Percentiles rank a stretch among this genome's conserved stretches.
Evolutionary conservation across 2,797 vertebrate species (phyloP).

Genomic region (Spondyliosoma cantharus): DNA sequence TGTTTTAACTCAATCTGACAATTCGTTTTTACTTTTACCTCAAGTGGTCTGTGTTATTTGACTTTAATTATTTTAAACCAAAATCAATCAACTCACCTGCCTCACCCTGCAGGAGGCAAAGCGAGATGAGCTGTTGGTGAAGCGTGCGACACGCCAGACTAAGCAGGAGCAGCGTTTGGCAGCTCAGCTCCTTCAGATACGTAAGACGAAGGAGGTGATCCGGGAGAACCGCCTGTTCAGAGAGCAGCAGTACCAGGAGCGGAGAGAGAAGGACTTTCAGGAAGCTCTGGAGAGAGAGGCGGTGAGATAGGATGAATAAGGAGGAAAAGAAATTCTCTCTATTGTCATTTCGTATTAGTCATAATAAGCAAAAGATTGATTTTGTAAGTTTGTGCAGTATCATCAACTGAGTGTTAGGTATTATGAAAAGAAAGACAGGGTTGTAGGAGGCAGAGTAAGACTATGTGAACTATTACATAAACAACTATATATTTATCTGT

Average conservation of each 20-base stretch:
- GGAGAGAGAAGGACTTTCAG: constrained; percentile 88
- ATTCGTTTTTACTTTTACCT: neutral
- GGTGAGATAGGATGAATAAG: constrained; percentile 83
- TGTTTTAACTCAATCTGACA: neutral
- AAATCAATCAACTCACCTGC: constrained; percentile 1
- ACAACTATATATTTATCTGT: constrained; percentile 9
- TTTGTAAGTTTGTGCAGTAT: constrained; percentile 18
- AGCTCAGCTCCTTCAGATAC: constrained; percentile 90
- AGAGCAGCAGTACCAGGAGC: constrained; percentile 91
- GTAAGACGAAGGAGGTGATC: constrained; percentile 91
- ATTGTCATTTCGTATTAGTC: constrained; percentile 21
- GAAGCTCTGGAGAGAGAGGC: constrained; percentile 91
- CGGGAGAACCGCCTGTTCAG: constrained; percentile 90
- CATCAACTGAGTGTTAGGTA: constrained; percentile 23
- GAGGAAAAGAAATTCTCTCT: constrained; percentile 42
- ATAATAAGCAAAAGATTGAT: constrained; percentile 2
- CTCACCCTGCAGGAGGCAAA: constrained; percentile 82
- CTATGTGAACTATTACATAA: neutral
- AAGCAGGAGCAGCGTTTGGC: constrained; percentile 90
- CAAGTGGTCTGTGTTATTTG: constrained; percentile 2
- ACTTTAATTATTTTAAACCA: neutral
- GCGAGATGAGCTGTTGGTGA: constrained; percentile 90
- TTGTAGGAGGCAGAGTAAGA: constrained; percentile 2
- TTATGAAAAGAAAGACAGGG: constrained; percentile 2
- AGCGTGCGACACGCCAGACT: constrained; percentile 89